Conservation (phyloP, 2,888 invertebrate species). For the Chaitophorus viminalis region DNA sequence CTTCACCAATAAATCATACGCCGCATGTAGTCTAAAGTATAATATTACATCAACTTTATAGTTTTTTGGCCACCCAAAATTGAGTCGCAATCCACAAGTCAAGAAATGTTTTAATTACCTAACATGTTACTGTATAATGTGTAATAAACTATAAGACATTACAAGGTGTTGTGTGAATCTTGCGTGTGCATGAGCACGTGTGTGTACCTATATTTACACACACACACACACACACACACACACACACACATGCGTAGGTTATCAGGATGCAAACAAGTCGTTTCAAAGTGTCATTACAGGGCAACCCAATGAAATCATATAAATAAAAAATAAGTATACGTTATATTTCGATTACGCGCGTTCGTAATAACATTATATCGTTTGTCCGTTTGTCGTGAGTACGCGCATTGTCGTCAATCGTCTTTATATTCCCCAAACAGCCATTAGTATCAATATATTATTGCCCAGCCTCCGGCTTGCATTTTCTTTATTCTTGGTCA, state of each 20-base stretch:
- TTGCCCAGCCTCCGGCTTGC: neutral
- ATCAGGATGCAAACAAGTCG: neutral
- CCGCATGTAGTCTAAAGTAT: too few relatives aligned
- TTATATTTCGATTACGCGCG: neutral
- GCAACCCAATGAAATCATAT: neutral
- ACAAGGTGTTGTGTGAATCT: too few relatives aligned
- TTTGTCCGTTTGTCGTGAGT: neutral
- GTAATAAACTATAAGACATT: too few relatives aligned
- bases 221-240: neutral
- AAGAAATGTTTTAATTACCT: too few relatives aligned
- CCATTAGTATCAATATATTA: neutral
- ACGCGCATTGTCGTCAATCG: neutral
- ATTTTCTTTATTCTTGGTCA: neutral
- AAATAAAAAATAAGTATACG: neutral
- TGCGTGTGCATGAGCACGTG: too few relatives aligned
- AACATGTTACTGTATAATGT: too few relatives aligned
- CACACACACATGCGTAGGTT: neutral
- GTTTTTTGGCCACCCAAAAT: too few relatives aligned
- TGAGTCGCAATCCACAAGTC: too few relatives aligned
- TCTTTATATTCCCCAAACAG: neutral
- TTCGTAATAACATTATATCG: neutral
- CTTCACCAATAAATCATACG: too few relatives aligned
- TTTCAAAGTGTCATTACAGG: conserved; percentile 9
- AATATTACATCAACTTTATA: too few relatives aligned
- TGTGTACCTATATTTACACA: neutral